Percentiles rank a stretch among this genome's conserved stretches.
Evolutionary conservation across 2,888 invertebrate species (phyloP).

Genomic region (Nudaria mundana): DNA sequence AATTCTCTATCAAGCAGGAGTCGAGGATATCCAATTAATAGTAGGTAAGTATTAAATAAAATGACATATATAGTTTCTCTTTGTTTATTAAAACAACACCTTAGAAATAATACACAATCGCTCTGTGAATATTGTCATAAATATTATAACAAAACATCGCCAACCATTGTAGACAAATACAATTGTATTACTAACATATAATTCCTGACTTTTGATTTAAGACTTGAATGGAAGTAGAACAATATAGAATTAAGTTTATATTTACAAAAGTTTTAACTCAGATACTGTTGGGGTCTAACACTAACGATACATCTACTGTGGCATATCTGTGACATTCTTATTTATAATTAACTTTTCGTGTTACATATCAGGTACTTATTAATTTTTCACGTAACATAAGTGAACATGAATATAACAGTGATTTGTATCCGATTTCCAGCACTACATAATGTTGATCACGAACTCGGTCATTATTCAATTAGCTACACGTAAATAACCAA

Average conservation of each 20-base stretch:
- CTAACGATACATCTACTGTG: conserved; percentile 27
- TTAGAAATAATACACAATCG: conserved; percentile 11
- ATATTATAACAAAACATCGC: conserved; percentile 68
- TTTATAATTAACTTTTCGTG: conserved; percentile 21
- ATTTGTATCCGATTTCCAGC: conserved; percentile 8
- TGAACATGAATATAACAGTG: conserved; percentile 17
- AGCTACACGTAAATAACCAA: neutral
- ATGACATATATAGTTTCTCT: too few species aligned
- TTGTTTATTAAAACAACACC: conserved; percentile 21
- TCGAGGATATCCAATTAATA: too few species aligned
- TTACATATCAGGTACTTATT: conserved; percentile 21
- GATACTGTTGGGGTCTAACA: conserved; percentile 1
- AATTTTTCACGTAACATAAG: conserved; percentile 16
- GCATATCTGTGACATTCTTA: conserved; percentile 19
- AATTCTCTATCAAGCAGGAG: too few species aligned
- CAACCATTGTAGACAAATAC: conserved; percentile 4
- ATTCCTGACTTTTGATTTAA: neutral
- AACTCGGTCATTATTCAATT: conserved; percentile 1
- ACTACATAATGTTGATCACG: conserved; percentile 8
- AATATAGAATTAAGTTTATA: too few species aligned
- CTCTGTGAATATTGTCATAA: conserved; percentile 53
- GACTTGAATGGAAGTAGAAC: too few species aligned
- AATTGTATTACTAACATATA: too few species aligned
- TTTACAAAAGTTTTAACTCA: neutral
- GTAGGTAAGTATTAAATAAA: too few species aligned